Base-by-base conservation (phyloP, 2,888 invertebrate species). In the Muscina levida region DNA sequence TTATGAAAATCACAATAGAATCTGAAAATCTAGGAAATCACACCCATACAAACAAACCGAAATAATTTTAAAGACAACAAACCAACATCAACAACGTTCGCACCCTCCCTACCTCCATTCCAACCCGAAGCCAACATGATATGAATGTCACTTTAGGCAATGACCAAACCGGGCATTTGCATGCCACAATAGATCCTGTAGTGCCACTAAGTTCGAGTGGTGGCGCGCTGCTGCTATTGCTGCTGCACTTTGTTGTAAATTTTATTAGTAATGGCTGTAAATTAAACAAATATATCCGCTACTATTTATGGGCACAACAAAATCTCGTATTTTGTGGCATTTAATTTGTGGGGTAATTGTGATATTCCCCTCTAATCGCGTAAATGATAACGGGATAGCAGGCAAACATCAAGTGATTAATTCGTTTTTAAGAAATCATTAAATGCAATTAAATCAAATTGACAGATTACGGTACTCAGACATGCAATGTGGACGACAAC, bases 381-480 rank as follows among this genome's bases (percentile, higher is more conserved):
- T n/a, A n/a, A n/a, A n/a, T n/a, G n/a, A n/a, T n/a, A n/a, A n/a
- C n/a, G n/a, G n/a, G n/a, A n/a, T n/a, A n/a, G n/a, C 10, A 44
- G 2, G 53, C 57, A 59, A 8, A 42, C 62, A 62, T 77, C 74
- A 72, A 81, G 74, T 83, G 83, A 82, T 82, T 82, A 83, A 83
- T 83, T 78, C 62, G 83, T 80, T 75, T 82, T 82, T 82, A 77
- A 82, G 83, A 78, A 82, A 83, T 76, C 80, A 83, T 83, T 83
- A 82, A 83, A 79, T 79, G 72, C 77, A 83, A 83, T 83, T 82
- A 83, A 82, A 83, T 81, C 79, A 77, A 79, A 82, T 80, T 81
- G 78, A 82, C 83, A 82, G 80, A 83, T 82, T 82, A 82, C 78
- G 74, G 42, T 72, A 19, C 57, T 74, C 56, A 62, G 71, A 74